These are phyloP conservation scores for Chaetoderma sp. DNA, from an alignment of 2,888 invertebrate species.

Conservation along the genomic window DNA sequence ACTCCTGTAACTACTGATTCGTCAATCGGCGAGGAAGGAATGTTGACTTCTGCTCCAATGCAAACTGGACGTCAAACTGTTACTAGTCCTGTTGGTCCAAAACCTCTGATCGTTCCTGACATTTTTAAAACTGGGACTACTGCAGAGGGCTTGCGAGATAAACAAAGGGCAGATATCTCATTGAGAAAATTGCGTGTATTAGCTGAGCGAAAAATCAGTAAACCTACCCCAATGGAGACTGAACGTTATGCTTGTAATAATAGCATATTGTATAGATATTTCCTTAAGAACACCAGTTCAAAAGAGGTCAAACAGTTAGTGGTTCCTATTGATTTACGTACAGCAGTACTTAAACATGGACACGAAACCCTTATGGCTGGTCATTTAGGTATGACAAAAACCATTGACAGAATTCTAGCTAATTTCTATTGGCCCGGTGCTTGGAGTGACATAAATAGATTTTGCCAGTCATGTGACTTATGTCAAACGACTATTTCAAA, in stretches of 20 bases:
- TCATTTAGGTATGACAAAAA: not conserved
- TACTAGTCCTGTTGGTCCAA: too few species aligned
- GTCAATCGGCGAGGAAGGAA: slow-evolving; percentile 34
- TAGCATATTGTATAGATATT: not conserved
- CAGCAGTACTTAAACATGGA: slow-evolving; percentile 18
- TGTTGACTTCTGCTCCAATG: too few species aligned
- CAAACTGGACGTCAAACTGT: too few species aligned
- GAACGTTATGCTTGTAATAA: not conserved
- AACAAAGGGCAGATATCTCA: too few species aligned
- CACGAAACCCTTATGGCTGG: slow-evolving; percentile 26
- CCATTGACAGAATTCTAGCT: not conserved
- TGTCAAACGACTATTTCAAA: slow-evolving; percentile 32
- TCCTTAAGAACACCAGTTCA: not conserved
- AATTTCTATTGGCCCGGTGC: slow-evolving; percentile 40
- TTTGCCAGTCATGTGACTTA: slow-evolving; percentile 38
- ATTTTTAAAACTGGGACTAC: too few species aligned
- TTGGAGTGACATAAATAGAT: slow-evolving; percentile 21
- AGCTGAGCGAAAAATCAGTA: too few species aligned
- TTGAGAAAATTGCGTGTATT: too few species aligned
- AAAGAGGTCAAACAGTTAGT: slow-evolving; percentile 21
- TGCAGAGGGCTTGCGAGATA: too few species aligned
- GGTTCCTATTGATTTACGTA: slow-evolving; percentile 16
- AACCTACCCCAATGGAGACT: too few species aligned
- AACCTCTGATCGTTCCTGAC: too few species aligned
- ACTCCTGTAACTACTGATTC: slow-evolving; percentile 24